These are phyloP conservation scores for Augochlorella aurata DNA, from an alignment of 2,888 invertebrate genomes.

Conservation along the genomic window DNA sequence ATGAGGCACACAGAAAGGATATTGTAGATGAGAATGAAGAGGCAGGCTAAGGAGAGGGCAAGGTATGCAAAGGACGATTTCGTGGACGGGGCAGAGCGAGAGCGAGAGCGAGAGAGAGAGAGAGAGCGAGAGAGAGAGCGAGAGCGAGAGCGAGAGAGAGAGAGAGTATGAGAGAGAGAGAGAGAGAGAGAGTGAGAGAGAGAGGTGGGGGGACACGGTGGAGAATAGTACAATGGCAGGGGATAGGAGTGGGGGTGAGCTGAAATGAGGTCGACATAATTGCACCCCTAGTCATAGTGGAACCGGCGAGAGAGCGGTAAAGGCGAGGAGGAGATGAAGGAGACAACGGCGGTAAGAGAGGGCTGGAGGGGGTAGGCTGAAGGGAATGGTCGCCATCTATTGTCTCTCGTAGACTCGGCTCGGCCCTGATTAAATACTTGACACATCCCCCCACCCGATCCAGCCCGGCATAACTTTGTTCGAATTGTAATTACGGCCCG, in stretches of 20 bases:
- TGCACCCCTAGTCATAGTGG: conserved; percentile 77
- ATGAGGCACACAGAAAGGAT: neutral
- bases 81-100: neutral
- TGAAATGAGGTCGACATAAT: conserved; percentile 80
- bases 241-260: conserved; percentile 72
- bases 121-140: neutral
- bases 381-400: conserved; percentile 73
- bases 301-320: conserved; percentile 57
- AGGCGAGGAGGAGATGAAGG: conserved; percentile 50
- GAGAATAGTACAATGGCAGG: conserved; percentile 57
- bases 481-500: conserved; percentile 80
- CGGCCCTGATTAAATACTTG: conserved; percentile 81
- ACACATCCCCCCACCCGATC: conserved; percentile 77
- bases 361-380: conserved; percentile 51
- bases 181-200: neutral
- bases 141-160: conserved; percentile 5
- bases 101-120: neutral
- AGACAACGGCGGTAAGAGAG: conserved; percentile 45
- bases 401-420: conserved; percentile 78
- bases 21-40: neutral
- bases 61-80: conserved; percentile 29
- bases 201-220: conserved; percentile 23
- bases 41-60: neutral
- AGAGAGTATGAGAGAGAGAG: neutral
- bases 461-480: conserved; percentile 78